Evolutionary conservation across 2,113 vertebrate genomes (phyloP).

Genomic region (Potamarius usumacintae): DNA sequence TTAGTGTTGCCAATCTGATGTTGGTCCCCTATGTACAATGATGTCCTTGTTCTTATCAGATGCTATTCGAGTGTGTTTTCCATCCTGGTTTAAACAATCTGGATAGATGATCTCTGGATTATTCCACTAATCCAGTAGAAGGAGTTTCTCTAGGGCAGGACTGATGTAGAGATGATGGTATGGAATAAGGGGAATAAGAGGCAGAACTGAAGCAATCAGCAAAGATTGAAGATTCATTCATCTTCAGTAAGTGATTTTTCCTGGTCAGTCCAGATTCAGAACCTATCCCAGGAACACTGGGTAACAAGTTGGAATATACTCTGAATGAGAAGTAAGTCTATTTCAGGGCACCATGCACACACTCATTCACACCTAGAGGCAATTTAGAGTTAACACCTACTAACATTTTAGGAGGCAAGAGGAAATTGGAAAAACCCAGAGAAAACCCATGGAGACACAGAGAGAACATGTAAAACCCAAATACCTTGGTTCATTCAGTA

Average conservation of each 20-base stretch:
- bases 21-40: not conserved
- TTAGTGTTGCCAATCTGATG: not conserved
- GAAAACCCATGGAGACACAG: not conserved
- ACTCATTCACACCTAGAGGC: not conserved
- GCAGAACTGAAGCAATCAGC: too few relatives aligned
- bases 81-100: not conserved
- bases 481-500: not conserved
- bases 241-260: not conserved
- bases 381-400: not conserved
- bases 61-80: not conserved
- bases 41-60: not conserved
- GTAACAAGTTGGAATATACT: not conserved
- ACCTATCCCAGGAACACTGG: not conserved
- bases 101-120: conserved; percentile 52
- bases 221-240: not conserved
- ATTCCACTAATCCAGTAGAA: conserved; percentile 59
- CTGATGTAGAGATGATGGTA: conserved; percentile 56
- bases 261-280: not conserved
- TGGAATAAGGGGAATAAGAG: not conserved
- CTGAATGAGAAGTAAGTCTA: not conserved
- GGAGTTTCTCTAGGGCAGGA: conserved; percentile 60
- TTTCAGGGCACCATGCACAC: not conserved
- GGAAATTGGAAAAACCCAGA: not conserved
- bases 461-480: not conserved
- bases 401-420: not conserved